A percentile compares a stretch with the other conserved stretches of the same genome.
These are phyloP conservation scores for Aix galericulata DNA, from an alignment of 2,113 vertebrate genomes.

Conservation along the genomic window DNA sequence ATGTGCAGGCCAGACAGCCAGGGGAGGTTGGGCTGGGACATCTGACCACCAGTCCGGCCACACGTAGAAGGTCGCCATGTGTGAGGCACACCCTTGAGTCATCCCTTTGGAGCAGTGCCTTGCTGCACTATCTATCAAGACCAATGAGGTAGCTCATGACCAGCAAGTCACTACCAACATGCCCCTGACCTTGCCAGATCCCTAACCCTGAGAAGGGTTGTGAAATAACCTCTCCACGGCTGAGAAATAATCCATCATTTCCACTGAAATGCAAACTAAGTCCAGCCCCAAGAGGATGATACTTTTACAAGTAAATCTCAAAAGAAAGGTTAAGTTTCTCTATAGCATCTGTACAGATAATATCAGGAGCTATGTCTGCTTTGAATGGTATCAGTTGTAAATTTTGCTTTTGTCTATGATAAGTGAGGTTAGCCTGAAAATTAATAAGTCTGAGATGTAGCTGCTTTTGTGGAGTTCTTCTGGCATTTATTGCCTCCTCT, in stretches of 20 bases:
- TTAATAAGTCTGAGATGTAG: background rate
- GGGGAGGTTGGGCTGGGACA: background rate
- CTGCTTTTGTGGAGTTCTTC: background rate
- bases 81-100: background rate
- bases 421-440: background rate
- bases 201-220: background rate
- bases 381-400: background rate
- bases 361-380: background rate
- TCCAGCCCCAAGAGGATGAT: background rate
- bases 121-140: slow-evolving; percentile 33
- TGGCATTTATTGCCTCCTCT: background rate
- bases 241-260: background rate
- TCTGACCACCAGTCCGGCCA: background rate
- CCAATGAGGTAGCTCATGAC: background rate
- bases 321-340: slow-evolving; percentile 1
- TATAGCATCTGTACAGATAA: background rate
- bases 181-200: slow-evolving; percentile 1
- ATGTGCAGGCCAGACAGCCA: background rate
- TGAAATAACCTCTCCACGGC: background rate
- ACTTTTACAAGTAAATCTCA: background rate
- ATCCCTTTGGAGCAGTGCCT: background rate
- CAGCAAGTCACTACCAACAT: background rate
- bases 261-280: background rate
- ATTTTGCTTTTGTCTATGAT: background rate
- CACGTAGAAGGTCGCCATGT: background rate